Conservation (phyloP, 2,888 invertebrate genomes). For the Mesorhabditis sp. region DNA sequence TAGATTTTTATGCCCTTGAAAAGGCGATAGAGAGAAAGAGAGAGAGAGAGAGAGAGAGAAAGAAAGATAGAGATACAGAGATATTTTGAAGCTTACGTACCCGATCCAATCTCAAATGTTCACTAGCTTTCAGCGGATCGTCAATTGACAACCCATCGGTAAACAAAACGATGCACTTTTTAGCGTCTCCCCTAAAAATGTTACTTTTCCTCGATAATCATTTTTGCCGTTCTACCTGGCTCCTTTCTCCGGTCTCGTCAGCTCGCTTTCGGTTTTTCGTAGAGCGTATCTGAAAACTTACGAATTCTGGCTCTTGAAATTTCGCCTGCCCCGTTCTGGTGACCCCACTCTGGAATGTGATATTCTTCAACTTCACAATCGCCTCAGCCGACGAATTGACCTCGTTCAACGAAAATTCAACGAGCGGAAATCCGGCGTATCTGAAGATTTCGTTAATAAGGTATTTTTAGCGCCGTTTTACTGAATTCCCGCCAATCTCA, state of each 20-base stretch:
- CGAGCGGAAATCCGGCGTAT: conserved; percentile 46
- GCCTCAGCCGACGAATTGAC: conserved; percentile 34
- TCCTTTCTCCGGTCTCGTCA: conserved; percentile 35
- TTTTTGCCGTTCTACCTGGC: conserved; percentile 17
- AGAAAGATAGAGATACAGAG: too few relatives aligned
- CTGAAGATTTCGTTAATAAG: conserved; percentile 9
- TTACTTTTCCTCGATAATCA: too few relatives aligned
- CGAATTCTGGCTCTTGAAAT: conserved; percentile 19
- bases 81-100: background rate
- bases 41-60: too few relatives aligned
- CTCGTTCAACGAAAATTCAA: conserved; percentile 50
- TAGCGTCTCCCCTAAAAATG: conserved; percentile 13
- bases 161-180: conserved; percentile 48
- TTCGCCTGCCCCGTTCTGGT: conserved; percentile 32
- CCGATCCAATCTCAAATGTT: conserved; percentile 34
- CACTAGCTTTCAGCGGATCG: conserved; percentile 45
- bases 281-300: conserved; percentile 26
- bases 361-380: conserved; percentile 19
- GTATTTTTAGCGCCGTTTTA: conserved; percentile 10
- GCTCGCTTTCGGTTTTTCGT: conserved; percentile 35
- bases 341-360: conserved; percentile 26
- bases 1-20: conserved; percentile 47
- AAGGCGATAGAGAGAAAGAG: background rate
- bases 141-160: conserved; percentile 55
- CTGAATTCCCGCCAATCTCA: conserved; percentile 58